These are phyloP conservation scores for Mionectes macconnelli DNA, from an alignment of 2,113 vertebrate species.

Conservation along the genomic window DNA sequence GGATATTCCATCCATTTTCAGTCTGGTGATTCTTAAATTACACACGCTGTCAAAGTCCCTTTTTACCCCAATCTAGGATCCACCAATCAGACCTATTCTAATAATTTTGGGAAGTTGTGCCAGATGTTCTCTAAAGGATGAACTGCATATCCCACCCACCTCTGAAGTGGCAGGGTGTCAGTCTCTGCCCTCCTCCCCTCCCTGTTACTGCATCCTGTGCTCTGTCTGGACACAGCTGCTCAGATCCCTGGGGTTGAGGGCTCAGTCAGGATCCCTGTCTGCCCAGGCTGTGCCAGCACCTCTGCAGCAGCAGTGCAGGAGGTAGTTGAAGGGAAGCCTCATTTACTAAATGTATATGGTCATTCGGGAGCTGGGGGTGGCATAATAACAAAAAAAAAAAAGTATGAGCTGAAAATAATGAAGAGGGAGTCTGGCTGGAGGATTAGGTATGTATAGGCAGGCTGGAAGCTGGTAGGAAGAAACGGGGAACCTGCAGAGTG, in stretches of 20 bases:
- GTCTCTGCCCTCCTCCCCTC: not conserved
- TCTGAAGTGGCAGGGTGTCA: not conserved
- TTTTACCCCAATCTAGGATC: not conserved
- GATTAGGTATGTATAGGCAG: not conserved
- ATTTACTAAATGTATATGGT: not conserved
- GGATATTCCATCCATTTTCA: not conserved
- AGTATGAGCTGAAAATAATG: not conserved
- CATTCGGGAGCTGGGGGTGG: not conserved
- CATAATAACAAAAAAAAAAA: not conserved
- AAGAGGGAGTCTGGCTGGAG: not conserved
- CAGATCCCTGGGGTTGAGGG: not conserved
- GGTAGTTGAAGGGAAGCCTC: not conserved
- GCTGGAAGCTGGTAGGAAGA: not conserved
- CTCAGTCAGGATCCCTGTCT: not conserved
- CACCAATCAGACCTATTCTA: not conserved
- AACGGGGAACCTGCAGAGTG: not conserved
- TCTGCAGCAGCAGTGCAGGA: not conserved
- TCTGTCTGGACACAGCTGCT: not conserved
- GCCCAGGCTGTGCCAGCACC: not conserved
- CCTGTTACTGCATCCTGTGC: rapidly evolving
- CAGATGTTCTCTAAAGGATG: not conserved
- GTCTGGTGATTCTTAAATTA: not conserved
- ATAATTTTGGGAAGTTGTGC: not conserved
- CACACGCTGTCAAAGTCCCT: not conserved
- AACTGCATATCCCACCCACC: not conserved